Evolutionary conservation across 2,113 vertebrate genomes (phyloP), one percentile per base, ranked within the genome.

Genomic region (Puntigrus tetrazona): DNA sequence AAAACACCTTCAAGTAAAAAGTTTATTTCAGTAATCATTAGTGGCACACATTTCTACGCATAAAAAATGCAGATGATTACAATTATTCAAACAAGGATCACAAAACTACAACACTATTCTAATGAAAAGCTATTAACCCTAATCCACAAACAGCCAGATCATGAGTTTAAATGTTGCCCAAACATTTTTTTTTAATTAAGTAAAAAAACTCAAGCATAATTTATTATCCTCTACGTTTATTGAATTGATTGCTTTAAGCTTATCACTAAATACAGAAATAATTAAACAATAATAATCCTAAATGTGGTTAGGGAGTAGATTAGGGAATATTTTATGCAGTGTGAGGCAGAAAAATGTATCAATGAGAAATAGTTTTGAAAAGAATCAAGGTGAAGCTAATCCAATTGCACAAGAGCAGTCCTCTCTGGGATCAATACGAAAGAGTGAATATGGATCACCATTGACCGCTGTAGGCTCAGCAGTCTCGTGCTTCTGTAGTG

Each of bases 291-390:
- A 47, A 47, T 74, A 52, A 74, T 47, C 41, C 25, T 4, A 29
- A 4, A 79, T 27, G 36, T 20, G 57, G n/a, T 79, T 61, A 63
- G 55, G 36, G n/a, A 29, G 13, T 29, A 63, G 6, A 76, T 36
- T 57, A 14, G 3, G 4, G 0, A 79, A 3, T 61, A 59, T 78
- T 22, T 38, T 18, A 43, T 63, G 57, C 36, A 43, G 0, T 45
- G 61, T 43, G 16, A 65, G 38, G 38, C 61, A 63, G 45, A 79
- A 41, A 79, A 45, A 45, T 6, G 20, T 13, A 20, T 27, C 50
- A 27, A n/a, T 13, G 78, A 59, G 13, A 65, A 65, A 79, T 11
- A 29, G 7, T 65, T 79, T 74, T n/a, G n/a, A 74, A 74, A 74
- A 45, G 6, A 47, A 74, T 22, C n/a, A 74, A 8, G 69, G n/a